phyloP scores from a whole-genome alignment of 37 sponge, comb jelly and placozoan genomes.

The Agelas oroides region DNA sequence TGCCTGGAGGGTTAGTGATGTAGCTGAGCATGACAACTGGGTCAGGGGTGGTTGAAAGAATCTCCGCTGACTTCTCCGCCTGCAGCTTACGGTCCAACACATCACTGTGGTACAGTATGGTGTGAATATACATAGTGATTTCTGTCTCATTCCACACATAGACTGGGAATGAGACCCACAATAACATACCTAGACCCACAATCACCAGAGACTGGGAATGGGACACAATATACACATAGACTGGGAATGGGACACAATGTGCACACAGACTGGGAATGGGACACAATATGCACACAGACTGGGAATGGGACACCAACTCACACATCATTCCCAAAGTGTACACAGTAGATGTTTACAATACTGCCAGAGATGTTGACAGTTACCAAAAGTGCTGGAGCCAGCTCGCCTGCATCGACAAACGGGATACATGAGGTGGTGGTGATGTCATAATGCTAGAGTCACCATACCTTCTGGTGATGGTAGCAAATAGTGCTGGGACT shows the following conservation, averaged over 20 bases:
- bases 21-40: slow-evolving; percentile 48
- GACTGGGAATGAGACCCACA: too few species aligned
- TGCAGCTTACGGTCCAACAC: slow-evolving; percentile 48
- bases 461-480: slow-evolving; percentile 63
- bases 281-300: too few species aligned
- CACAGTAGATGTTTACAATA: slow-evolving; percentile 53
- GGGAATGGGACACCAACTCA: slow-evolving; percentile 23
- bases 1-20: slow-evolving; percentile 35
- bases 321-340: slow-evolving; percentile 74
- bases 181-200: too few species aligned
- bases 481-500: slow-evolving; percentile 51
- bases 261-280: too few species aligned
- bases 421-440: background rate
- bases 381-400: slow-evolving; percentile 61
- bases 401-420: slow-evolving; percentile 37
- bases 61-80: slow-evolving; percentile 20
- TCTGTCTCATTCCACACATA: too few species aligned
- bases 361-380: slow-evolving; percentile 63
- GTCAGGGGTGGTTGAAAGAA: slow-evolving; percentile 2
- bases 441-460: too few species aligned
- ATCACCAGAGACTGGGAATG: too few species aligned
- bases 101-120: slow-evolving; percentile 13
- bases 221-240: too few species aligned
- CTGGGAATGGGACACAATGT: too few species aligned
- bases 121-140: too few species aligned